Base-by-base conservation (phyloP, 1,140 invertebrate species). In the Drosophila nannoptera region DNA sequence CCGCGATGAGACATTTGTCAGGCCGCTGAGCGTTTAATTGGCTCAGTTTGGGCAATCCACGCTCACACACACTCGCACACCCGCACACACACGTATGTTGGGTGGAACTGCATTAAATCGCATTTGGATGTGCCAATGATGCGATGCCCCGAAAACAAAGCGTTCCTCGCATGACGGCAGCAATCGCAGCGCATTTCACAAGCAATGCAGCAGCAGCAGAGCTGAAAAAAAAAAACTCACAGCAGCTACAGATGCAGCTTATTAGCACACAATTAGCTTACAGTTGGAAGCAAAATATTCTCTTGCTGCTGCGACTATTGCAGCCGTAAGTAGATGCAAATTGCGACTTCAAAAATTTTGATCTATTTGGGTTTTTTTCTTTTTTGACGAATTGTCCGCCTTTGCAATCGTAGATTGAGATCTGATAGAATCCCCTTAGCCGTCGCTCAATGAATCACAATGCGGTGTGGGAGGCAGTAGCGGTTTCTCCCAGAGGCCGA, bases 211-310 rank as follows among this genome's bases (percentile, higher is more conserved):
- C 49, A 22, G 7, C 35, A 64, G 5, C 33, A 65, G 32, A 49
- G 63, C 62, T 22, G 45, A 22, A 42, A 9, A 40, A 40, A 12
- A 75, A 43, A 49, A 65, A 22, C 46, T 31, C 16, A 68, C 60
- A 56, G 32, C 38, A 55, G 22, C 22, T 16, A 22, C 35, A 56
- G 72, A 53, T 68, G 67, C 53, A 45, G 50, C 70, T 86, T 81
- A 86, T 86, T 75, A 86, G 75, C 81, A 81, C 81, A 81, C 81
- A 86, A 86, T 77, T 75, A 73, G 73, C 65, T 72, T 46, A 62
- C 58, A 62, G 50, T 56, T 67, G 29, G 55, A 58, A n/a, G 32
- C 52, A 58, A 40, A 72, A 73, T 52, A 58, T 72, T 68, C 65
- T 68, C 32, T 60, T 67, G 43, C 12, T 54, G 38, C 22, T 42